Base-by-base conservation (phyloP, 2,113 vertebrate genomes). In the Alligator mississippiensis region DNA sequence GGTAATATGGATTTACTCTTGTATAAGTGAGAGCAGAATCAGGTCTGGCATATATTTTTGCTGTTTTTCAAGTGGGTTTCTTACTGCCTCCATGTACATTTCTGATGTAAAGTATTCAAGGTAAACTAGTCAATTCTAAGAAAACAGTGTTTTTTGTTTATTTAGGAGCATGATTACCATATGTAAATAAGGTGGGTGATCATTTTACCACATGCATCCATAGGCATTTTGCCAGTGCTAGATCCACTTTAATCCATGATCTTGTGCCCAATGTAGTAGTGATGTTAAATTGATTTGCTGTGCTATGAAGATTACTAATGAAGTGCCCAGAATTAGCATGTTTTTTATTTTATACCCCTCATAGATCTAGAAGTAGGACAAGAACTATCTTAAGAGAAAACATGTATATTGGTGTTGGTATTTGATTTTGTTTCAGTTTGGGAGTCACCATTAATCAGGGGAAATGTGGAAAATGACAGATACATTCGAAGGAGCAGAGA, bases 41-140 rank as follows among this genome's bases (percentile, higher is more conserved):
- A 15, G 8, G 47, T 14, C 34, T 25, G 34, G 34, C 14, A 47
- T 47, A 47, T 38, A 12, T 47, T 74, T 14, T 74, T 74, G 21
- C 25, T 2, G 0, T 9, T 27, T 28, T 58, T 62, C 57, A 62
- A 19, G 77, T 7, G 9, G 22, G 14, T 72, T 22, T 57, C 61
- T 57, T 11, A 4, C 11, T 24, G 14, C 8, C 21, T 76, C 62
- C 47, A 3, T 6, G 25, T 0, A 0, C 58, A 13, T 22, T 8
- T 11, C 16, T 77, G 28, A 12, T 38, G 15, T 21, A 62, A 47
- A n/a, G 57, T 76, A 15, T 24, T 55, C 54, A 24, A 13, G 16
- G 61, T 38, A 21, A 76, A 14, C n/a, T 18, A 1, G 0, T 2
- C 12, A 61, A 18, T 61, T 14, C 28, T 68, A 62, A 22, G 28